Conservation (phyloP, 2,888 invertebrate species). For the Ophion ventricosus region DNA sequence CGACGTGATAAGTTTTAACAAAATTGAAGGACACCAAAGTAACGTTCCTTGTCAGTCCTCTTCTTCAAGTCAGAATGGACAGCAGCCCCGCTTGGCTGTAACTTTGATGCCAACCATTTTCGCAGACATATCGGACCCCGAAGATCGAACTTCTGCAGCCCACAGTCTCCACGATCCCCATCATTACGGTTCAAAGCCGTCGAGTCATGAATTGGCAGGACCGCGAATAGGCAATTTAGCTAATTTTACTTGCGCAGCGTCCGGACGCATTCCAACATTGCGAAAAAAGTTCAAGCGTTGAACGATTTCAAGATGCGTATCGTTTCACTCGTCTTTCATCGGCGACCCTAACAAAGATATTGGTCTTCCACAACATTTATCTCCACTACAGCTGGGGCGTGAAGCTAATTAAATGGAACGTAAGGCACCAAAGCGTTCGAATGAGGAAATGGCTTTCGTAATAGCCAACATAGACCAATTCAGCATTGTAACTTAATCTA, state of each 20-base stretch:
- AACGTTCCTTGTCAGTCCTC: too few species aligned
- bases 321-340: background rate
- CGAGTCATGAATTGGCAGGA: background rate
- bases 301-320: background rate
- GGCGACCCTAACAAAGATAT: background rate
- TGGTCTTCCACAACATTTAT: background rate
- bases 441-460: background rate
- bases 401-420: background rate
- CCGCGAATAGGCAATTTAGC: background rate
- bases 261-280: background rate
- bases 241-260: background rate
- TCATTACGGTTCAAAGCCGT: background rate
- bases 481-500: constrained; percentile 30
- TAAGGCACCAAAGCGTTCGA: background rate
- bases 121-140: background rate
- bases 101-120: too few species aligned
- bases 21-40: too few species aligned
- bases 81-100: too few species aligned
- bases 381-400: background rate
- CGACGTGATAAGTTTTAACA: too few species aligned
- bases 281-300: background rate
- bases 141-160: background rate
- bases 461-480: background rate
- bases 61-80: too few species aligned
- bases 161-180: background rate